phyloP scores from a whole-genome alignment of 2,888 invertebrate species.

The Hyalella azteca region DNA sequence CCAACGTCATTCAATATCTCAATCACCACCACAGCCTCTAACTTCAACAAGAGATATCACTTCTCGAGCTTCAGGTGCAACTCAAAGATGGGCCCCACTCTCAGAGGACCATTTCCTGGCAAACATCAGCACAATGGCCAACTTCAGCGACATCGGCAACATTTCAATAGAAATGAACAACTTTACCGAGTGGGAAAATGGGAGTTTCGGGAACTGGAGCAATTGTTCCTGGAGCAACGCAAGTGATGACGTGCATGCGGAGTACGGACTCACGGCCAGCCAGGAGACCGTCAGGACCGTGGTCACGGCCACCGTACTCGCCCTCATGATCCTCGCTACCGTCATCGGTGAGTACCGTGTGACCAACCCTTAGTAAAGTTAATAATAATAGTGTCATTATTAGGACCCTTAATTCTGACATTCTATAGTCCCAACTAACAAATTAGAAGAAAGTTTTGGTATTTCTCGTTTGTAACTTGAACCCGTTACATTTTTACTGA shows the following conservation, averaged over 20 bases:
- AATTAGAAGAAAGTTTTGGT: no score
- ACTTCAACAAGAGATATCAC: no score
- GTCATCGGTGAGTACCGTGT: constrained; percentile 48
- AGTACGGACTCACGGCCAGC: constrained; percentile 30
- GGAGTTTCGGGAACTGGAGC: constrained; percentile 24
- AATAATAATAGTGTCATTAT: no score
- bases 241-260: neutral
- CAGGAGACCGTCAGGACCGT: neutral
- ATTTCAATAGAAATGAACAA: neutral
- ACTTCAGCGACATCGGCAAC: neutral
- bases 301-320: constrained; percentile 43
- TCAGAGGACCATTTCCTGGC: neutral
- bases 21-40: no score
- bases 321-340: constrained; percentile 49
- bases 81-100: constrained; percentile 1
- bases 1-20: no score
- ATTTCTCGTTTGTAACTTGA: no score
- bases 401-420: no score
- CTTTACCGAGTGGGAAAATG: constrained; percentile 1
- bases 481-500: no score
- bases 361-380: no score
- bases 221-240: neutral
- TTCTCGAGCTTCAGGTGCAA: neutral
- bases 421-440: no score
- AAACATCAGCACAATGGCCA: neutral